Evolutionary conservation across 1,140 invertebrate genomes (phyloP), one percentile per base, ranked within the genome.

Genomic region (Chrysoperla carnea): DNA sequence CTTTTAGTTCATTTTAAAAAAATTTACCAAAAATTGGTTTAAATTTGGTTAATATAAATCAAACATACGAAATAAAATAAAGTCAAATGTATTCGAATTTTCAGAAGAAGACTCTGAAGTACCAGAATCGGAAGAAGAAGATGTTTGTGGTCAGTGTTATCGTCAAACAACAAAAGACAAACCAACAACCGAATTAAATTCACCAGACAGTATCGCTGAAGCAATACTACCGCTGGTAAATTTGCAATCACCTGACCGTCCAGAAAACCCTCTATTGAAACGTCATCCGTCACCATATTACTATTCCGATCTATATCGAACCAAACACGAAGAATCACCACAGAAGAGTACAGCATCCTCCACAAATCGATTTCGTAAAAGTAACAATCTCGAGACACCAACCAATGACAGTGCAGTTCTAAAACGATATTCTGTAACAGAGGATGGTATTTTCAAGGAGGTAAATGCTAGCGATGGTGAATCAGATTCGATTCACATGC

Each of bases 201-300:
- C 66, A 0, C 65, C 66, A 1, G 65, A 69, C 42, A 68, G 66
- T 49, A 64, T 68, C 37, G 57, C 60, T 36, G 66, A 67, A 56
- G 60, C 60, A 38, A 45, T 62, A 37, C 53, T 63, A 40, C 48
- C 46, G 4, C 47, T 45, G 38, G 46, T 48, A 14, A 48, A 58
- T 0, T 58, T 63, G 33, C 59, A 63, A 41, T 64, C 63, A 1
- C 59, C 65, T 13, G 11, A 59, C 53, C 39, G 62, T 54, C 36
- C 55, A 52, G 48, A 46, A 48, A 33, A 33, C n/a, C 31, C 31
- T 12, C 8, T 33, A 9, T 50, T 54, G 48, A 74, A 69, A 58
- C 69, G 76, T n/a, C 78, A 82, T 52, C 78, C 78, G 4, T 82
- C 79, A 15, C 78, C 80, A 1, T 83, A 83, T 50, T 82, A 82